Base-by-base conservation (phyloP, 1,140 invertebrate genomes). In the Lepidostoma basale region DNA sequence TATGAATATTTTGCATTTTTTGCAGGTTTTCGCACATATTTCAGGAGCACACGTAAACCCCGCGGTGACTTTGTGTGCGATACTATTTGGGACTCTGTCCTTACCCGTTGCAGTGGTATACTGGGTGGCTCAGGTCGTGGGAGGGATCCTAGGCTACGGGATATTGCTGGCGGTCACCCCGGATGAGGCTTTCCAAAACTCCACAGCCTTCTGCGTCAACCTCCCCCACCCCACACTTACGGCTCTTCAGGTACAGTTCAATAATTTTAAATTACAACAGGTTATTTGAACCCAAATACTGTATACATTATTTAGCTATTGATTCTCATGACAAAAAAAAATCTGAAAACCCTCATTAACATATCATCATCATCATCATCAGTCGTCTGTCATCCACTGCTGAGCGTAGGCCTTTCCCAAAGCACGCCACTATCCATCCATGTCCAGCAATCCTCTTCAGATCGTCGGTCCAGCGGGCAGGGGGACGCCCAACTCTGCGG, bases 21-120 rank as follows among this genome's bases (percentile, higher is more conserved):
- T 86, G 14, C 79, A 90, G 84, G 82, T 83, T 30, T 85, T 90
- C 68, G 89, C 85, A 0, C 89, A 90, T 69, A 85, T 92, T 66
- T 90, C 89, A 56, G 88, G 87, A 59, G 86, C 87, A 23, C 87
- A 90, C 62, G 85, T 95, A 73, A 95, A 95, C 77, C 93, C 93
- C 0, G 87, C 89, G 0, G 87, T 95, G 0, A 91, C 91, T 2
- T 72, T 88, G 1, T 87, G 88, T 2, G 85, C 93, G 3, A 79
- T 92, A 16, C 82, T 83, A 44, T 82, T 74, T 70, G 77, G 79
- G 0, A 76, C 67, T 20, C 75, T 77, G 40, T 86, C 89, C n/a
- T 70, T 94, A 3, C 78, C 85, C 2, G 83, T 90, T 71, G 87
- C 87, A 1, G 75, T 90, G 1, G 77, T 92, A 12, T 95, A 94